A percentile compares a stretch with the other conserved stretches of the same genome.
Conservation (phyloP, 35 echinoderm and acorn worm genomes). For the Diadema setosum region DNA sequence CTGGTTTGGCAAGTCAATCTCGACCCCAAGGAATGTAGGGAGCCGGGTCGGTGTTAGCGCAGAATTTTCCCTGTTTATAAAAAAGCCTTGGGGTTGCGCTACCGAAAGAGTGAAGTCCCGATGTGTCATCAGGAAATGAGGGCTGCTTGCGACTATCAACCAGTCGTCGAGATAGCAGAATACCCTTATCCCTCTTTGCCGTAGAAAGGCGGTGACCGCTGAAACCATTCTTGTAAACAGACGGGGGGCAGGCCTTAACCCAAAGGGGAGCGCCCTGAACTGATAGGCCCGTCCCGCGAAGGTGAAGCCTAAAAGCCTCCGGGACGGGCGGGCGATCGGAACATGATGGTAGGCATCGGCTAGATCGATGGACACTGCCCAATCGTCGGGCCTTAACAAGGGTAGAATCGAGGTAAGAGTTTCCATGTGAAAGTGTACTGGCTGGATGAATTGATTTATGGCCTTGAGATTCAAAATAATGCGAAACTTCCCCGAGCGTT, state of each 20-base stretch:
- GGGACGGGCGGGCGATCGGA: no score
- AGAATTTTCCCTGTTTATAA: no score
- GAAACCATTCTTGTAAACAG: not conserved
- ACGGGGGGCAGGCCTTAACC: not conserved
- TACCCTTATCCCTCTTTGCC: not conserved
- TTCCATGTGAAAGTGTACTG: no score
- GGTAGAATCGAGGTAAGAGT: not conserved
- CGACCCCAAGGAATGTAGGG: no score
- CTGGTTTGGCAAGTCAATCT: no score
- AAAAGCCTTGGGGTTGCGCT: not conserved
- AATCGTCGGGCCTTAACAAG: no score
- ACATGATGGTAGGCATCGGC: not conserved
- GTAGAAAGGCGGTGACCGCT: not conserved
- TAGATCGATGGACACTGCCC: not conserved
- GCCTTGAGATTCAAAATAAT: not conserved
- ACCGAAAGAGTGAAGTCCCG: not conserved
- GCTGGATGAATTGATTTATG: not conserved
- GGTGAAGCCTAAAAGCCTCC: no score
- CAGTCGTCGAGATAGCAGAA: no score
- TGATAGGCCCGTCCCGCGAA: not conserved
- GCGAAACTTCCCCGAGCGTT: not conserved
- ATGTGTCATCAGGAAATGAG: not conserved
- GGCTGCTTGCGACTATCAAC: not conserved
- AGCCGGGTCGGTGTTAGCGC: no score
- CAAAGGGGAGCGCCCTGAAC: no score